Evolutionary conservation across 2,113 vertebrate genomes (phyloP).

Genomic region (Tricholaema leucomelas): DNA sequence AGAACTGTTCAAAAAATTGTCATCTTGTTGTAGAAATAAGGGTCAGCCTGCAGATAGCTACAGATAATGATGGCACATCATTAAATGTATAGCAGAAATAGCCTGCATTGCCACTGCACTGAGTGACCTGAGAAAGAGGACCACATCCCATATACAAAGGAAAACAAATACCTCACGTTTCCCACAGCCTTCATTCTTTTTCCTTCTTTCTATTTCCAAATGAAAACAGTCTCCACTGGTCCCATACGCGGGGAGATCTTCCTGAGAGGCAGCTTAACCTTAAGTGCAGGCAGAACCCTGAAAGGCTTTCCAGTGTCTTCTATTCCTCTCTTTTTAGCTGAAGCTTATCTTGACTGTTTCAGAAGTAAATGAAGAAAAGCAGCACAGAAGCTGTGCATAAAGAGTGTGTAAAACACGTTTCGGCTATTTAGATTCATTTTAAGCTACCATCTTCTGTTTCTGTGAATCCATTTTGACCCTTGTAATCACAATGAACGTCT

Average conservation of each 20-base stretch:
- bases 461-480: neutral
- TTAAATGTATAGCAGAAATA: neutral
- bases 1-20: neutral
- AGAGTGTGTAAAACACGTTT: neutral
- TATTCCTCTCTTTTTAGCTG: neutral
- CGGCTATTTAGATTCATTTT: neutral
- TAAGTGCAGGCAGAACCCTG: neutral
- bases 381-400: neutral
- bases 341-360: neutral
- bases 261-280: neutral
- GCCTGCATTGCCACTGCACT: neutral
- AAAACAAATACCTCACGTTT: neutral
- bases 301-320: neutral
- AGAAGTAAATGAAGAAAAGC: neutral
- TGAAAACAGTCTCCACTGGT: neutral
- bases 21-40: neutral
- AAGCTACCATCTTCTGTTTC: neutral
- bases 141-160: neutral
- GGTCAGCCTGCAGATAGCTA: neutral
- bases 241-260: neutral
- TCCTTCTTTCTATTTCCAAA: neutral
- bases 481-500: neutral
- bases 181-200: neutral
- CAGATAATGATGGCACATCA: neutral
- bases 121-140: neutral